phyloP scores from a whole-genome alignment of 2,888 invertebrate genomes.

The Thalpophila matura region DNA sequence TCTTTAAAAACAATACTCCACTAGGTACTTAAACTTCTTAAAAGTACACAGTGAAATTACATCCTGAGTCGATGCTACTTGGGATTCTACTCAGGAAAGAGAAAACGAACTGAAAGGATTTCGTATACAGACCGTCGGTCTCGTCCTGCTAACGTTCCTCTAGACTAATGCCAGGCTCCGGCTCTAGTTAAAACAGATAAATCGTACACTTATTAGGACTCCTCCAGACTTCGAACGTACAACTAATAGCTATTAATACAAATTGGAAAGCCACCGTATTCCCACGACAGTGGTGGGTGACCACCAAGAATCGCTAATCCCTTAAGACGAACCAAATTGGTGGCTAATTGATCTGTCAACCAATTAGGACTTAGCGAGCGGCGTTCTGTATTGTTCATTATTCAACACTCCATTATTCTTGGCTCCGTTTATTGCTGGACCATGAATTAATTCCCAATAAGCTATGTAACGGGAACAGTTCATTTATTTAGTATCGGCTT shows the following conservation, averaged over 20 bases:
- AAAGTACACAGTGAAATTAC: conserved; percentile 6
- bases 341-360: conserved; percentile 58
- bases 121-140: not conserved
- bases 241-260: conserved; percentile 41
- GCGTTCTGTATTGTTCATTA: conserved; percentile 41
- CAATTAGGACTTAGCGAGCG: conserved; percentile 42
- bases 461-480: conserved; percentile 34
- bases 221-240: not conserved
- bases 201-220: not conserved
- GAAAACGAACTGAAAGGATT: conserved; percentile 17
- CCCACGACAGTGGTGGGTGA: conserved; percentile 32
- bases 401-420: conserved; percentile 49
- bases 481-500: conserved; percentile 51
- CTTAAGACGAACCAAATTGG: conserved; percentile 50
- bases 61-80: not conserved
- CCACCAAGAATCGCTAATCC: conserved; percentile 56
- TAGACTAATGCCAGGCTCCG: conserved; percentile 1
- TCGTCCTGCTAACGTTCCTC: not conserved
- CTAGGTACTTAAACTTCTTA: not conserved
- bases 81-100: conserved; percentile 5
- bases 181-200: conserved; percentile 5
- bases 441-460: conserved; percentile 53
- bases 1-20: not conserved
- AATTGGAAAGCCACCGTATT: conserved; percentile 20
- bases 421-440: conserved; percentile 38